Percentiles rank a stretch among this genome's conserved stretches.
These are phyloP conservation scores for Synanthedon vespiformis DNA, from an alignment of 2,888 invertebrate species.

Conservation along the genomic window DNA sequence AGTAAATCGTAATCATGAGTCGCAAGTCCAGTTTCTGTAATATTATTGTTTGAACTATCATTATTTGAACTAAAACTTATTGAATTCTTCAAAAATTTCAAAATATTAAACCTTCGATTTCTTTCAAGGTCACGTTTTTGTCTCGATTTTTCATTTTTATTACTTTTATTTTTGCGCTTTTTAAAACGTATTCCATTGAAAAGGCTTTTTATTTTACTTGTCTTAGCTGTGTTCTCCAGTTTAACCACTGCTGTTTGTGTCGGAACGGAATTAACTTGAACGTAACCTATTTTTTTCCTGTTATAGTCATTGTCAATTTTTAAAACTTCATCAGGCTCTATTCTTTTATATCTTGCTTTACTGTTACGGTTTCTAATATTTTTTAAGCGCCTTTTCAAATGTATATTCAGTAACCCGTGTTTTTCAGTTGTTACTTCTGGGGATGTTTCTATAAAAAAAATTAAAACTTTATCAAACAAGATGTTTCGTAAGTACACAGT, in stretches of 20 bases:
- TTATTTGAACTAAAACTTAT: slow-evolving; percentile 16
- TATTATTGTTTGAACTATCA: slow-evolving; percentile 6
- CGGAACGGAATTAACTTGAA: slow-evolving; percentile 24
- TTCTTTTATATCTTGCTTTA: neutral
- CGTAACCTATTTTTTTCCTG: slow-evolving; percentile 18
- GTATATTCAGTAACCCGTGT: neutral
- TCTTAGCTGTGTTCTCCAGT: slow-evolving; percentile 12
- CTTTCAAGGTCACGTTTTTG: slow-evolving; percentile 11
- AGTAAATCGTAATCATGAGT: slow-evolving; percentile 21
- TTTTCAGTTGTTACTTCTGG: no score
- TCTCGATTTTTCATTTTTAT: slow-evolving; percentile 11
- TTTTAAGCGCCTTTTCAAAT: neutral
- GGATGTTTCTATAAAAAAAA: no score
- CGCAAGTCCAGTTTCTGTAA: slow-evolving; percentile 2
- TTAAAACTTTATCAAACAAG: no score
- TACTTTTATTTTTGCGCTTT: slow-evolving; percentile 10
- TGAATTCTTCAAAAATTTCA: slow-evolving; percentile 25
- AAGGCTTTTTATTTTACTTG: slow-evolving; percentile 16
- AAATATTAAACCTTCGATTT: slow-evolving; percentile 27
- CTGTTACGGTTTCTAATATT: neutral
- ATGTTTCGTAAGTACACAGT: no score
- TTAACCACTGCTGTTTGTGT: slow-evolving; percentile 25
- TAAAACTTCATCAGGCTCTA: neutral
- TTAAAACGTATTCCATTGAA: slow-evolving; percentile 20
- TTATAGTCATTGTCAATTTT: no score